Evolutionary conservation across 1,140 invertebrate genomes (phyloP).

Genomic region (Temnothorax curvispinosus): DNA sequence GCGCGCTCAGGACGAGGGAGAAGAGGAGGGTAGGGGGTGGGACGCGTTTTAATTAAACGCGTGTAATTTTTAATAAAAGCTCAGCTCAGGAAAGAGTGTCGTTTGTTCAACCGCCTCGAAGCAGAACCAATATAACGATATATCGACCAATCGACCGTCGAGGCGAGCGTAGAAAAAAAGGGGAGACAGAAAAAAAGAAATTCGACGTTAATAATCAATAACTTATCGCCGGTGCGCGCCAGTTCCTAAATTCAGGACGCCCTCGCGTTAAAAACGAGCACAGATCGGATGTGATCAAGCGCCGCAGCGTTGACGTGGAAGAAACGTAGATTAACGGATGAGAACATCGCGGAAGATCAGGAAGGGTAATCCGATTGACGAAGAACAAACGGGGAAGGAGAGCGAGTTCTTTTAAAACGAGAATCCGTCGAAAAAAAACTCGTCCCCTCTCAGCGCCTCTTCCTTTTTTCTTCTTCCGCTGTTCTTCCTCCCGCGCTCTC

Average conservation of each 20-base stretch:
- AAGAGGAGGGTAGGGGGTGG: too few relatives aligned
- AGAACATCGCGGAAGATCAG: conserved; percentile 27
- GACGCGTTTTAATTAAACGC: conserved; percentile 49
- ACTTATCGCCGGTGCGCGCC: conserved; percentile 15
- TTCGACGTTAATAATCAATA: conserved; percentile 44
- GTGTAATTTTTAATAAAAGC: conserved; percentile 56
- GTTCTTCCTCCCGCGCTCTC: conserved; percentile 27
- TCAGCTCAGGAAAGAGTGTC: conserved; percentile 14
- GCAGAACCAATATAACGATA: conserved; percentile 48
- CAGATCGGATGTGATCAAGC: neutral
- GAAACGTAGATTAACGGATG: conserved; percentile 44
- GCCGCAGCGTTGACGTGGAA: conserved; percentile 27
- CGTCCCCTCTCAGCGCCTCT: neutral
- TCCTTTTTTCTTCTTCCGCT: neutral
- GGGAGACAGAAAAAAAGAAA: neutral
- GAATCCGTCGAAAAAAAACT: neutral
- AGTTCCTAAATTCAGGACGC: neutral
- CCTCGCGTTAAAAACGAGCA: neutral
- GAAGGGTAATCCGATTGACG: conserved; percentile 28
- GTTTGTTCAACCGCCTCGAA: neutral
- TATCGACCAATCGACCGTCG: conserved; percentile 27
- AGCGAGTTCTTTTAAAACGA: conserved; percentile 12
- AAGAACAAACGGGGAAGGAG: conserved; percentile 1
- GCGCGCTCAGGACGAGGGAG: neutral
- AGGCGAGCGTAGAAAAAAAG: neutral